Evolutionary conservation across 2,888 invertebrate species (phyloP).

Genomic region (Hyposoter dolosus): DNA sequence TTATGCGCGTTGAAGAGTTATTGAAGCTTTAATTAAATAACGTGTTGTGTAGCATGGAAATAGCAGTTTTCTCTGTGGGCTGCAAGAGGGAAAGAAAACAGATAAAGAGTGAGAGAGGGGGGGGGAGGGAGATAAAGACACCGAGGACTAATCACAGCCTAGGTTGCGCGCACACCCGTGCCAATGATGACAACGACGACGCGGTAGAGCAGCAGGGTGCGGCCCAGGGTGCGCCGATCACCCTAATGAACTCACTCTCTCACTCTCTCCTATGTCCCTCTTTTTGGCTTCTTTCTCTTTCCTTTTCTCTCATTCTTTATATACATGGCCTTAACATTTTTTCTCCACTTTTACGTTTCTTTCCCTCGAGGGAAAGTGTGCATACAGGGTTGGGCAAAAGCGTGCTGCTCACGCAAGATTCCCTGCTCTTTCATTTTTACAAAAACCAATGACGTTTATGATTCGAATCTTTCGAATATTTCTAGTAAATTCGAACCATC

Average conservation of each 20-base stretch:
- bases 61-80: slow-evolving; percentile 38
- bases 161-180: slow-evolving; percentile 61
- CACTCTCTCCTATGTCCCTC: slow-evolving; percentile 37
- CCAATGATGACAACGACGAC: slow-evolving; percentile 71
- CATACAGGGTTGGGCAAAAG: background rate
- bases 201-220: slow-evolving; percentile 76
- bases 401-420: background rate
- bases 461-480: background rate
- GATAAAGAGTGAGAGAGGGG: slow-evolving; percentile 3
- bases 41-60: slow-evolving; percentile 67
- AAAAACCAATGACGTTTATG: background rate
- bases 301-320: background rate
- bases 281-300: slow-evolving; percentile 15
- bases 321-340: background rate
- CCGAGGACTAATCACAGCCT: slow-evolving; percentile 63
- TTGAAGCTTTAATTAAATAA: slow-evolving; percentile 73
- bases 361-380: slow-evolving; percentile 43
- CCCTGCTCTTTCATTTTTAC: background rate
- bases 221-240: slow-evolving; percentile 80
- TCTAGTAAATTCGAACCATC: no score
- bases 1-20: slow-evolving; percentile 34
- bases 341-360: background rate
- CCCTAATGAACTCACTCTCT: slow-evolving; percentile 75
- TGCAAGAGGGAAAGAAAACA: slow-evolving; percentile 53
- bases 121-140: slow-evolving; percentile 2